Base-by-base conservation (phyloP, 2,797 vertebrate species). In the Apogon hyalosoma region DNA sequence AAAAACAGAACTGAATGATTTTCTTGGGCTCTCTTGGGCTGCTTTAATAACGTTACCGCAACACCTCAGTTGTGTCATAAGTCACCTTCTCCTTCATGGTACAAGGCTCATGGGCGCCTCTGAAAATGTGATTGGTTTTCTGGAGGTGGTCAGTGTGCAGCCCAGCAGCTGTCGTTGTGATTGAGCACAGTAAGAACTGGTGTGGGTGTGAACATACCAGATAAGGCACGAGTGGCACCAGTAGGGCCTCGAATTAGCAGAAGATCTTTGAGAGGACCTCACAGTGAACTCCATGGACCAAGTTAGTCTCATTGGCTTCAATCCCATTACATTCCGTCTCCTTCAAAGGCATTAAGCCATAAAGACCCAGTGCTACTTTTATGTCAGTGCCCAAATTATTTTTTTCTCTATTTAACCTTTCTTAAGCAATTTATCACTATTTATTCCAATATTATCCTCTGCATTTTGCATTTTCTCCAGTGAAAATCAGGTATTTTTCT, bases 51-150 rank as follows among this genome's bases (percentile, higher is more conserved):
- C 31, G 57, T 79, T 53, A 71, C 38, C 36, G 47, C 70, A 53
- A 43, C 31, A 1, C 67, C 61, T 70, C 45, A 47, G 61, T 61
- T 62, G 21, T 73, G 49, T 73, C 57, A 75, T 64, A 73, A 83
- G 80, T 84, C 63, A 75, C 72, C 59, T 82, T 82, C 56, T 68
- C 66, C 39, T 75, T 78, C 77, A 68, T 69, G 73, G 75, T 82
- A 77, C 13, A 71, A 64, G 68, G 51, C 73, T 69, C 75, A 55
- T 65, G n/a, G 52, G 71, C 33, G 40, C 59, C 49, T 87, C 78
- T 83, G 63, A 73, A 80, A 78, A 64, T 76, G 85, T 84, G 83
- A 92, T 88, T 89, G 85, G 86, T 90, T 92, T 88, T 84, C 80
- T 64, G 82, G 81, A 80, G 85, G 79, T 59, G 79, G 87, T 73